Conservation (phyloP, 2,797 vertebrate genomes). For the Hyperoplus lanceolatus region DNA sequence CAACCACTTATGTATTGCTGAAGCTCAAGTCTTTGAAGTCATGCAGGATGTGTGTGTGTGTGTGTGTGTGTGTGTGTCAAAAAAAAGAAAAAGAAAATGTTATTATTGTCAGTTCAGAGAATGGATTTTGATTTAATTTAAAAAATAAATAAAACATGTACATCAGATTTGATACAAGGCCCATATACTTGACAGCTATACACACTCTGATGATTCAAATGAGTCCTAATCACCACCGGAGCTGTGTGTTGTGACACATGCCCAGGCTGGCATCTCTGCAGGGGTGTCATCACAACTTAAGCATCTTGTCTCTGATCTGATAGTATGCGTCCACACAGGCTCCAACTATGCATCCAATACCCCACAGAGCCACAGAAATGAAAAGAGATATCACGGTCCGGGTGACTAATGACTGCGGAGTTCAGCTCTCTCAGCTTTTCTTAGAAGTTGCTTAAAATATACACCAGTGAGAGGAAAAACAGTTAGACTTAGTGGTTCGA, state of each 20-base stretch:
- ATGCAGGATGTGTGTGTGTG: slow-evolving; percentile 8
- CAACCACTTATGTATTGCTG: slow-evolving; percentile 29
- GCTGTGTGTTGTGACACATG: slow-evolving; percentile 65
- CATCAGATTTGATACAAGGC: slow-evolving; percentile 32
- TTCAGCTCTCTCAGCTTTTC: slow-evolving; percentile 7
- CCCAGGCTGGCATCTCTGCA: slow-evolving; percentile 63
- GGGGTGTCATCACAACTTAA: slow-evolving; percentile 73
- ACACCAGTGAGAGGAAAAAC: not conserved
- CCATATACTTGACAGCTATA: slow-evolving; percentile 20
- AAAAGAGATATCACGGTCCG: slow-evolving; percentile 9
- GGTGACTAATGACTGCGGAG: not conserved
- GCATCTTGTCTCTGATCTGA: slow-evolving; percentile 50
- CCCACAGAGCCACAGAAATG: slow-evolving; percentile 15
- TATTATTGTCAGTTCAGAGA: slow-evolving; percentile 21
- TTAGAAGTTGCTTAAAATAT: not conserved
- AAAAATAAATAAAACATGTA: slow-evolving; percentile 17
- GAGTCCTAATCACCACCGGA: slow-evolving; percentile 47
- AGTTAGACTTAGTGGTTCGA: not conserved
- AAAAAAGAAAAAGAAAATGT: slow-evolving; percentile 1
- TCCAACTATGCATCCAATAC: slow-evolving; percentile 21
- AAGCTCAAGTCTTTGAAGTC: slow-evolving; percentile 23
- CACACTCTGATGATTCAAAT: slow-evolving; percentile 50
- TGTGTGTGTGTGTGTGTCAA: slow-evolving; percentile 12
- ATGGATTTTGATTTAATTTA: slow-evolving; percentile 5
- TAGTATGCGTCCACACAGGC: slow-evolving; percentile 15